phyloP scores from a whole-genome alignment of 2,113 vertebrate genomes.

The Chamaea fasciata region DNA sequence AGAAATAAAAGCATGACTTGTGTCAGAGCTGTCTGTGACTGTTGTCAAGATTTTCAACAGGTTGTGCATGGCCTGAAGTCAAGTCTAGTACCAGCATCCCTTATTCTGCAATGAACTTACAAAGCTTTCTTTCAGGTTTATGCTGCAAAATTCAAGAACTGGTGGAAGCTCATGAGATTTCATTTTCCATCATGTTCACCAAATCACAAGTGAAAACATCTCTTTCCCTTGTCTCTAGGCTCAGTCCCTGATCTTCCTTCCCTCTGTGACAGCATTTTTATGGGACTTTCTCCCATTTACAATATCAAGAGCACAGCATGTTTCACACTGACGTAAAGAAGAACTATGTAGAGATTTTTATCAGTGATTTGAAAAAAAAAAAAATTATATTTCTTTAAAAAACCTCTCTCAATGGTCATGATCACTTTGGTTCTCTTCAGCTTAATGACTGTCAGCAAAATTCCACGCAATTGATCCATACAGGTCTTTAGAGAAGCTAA shows the following conservation, averaged over 20 bases:
- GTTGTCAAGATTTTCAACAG: slow-evolving; percentile 3
- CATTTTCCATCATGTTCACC: not conserved
- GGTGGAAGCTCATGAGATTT: not conserved
- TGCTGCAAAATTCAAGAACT: not conserved
- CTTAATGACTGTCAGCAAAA: not conserved
- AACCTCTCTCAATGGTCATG: not conserved
- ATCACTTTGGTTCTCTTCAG: not conserved
- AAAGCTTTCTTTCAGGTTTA: not conserved
- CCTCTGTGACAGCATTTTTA: not conserved
- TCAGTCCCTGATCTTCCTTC: not conserved
- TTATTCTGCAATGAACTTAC: not conserved
- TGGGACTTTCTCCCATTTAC: not conserved
- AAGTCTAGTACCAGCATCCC: not conserved
- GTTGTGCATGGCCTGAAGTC: not conserved
- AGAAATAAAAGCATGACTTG: slow-evolving; percentile 6
- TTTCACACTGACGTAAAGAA: not conserved
- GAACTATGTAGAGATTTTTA: not conserved
- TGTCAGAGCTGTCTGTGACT: not conserved
- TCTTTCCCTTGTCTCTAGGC: not conserved
- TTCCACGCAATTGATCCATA: not conserved
- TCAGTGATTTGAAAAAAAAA: fast-evolving
- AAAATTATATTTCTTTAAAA: not conserved
- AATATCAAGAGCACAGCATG: not conserved
- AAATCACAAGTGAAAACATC: not conserved
- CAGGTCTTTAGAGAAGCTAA: not conserved